Percentiles rank a stretch among this genome's conserved stretches.
These are phyloP conservation scores for Formica exsecta DNA, from an alignment of 1,140 invertebrate genomes.

Conservation along the genomic window DNA sequence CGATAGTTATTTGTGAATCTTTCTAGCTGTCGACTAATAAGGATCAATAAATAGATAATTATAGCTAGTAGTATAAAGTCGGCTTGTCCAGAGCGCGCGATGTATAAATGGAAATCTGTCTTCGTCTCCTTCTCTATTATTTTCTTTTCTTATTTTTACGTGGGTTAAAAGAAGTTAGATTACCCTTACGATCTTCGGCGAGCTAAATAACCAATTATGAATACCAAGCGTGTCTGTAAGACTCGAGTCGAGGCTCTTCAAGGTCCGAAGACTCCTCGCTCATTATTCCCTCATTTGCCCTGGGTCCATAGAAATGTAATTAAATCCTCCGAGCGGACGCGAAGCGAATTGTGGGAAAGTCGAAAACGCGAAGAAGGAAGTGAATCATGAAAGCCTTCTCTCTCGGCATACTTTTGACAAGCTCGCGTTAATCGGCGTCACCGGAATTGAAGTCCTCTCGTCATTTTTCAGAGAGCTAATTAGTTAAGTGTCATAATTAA, in stretches of 20 bases:
- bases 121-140: not conserved
- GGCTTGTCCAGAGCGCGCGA: not conserved
- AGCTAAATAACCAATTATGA: slow-evolving; percentile 84
- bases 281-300: slow-evolving; percentile 78
- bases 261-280: slow-evolving; percentile 46
- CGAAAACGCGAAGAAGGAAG: slow-evolving; percentile 9
- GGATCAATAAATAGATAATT: slow-evolving; percentile 3
- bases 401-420: slow-evolving; percentile 66
- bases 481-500: slow-evolving; percentile 67
- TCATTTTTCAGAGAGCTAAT: slow-evolving; percentile 70
- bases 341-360: slow-evolving; percentile 73
- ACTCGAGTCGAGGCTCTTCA: slow-evolving; percentile 43
- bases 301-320: slow-evolving; percentile 80
- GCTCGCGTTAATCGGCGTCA: slow-evolving; percentile 73
- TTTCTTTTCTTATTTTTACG: not conserved
- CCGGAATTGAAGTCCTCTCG: slow-evolving; percentile 55
- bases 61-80: not conserved
- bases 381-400: not conserved
- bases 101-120: slow-evolving; percentile 1
- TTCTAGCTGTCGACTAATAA: not conserved
- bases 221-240: slow-evolving; percentile 73
- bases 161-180: slow-evolving; percentile 70
- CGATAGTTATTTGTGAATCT: not conserved
- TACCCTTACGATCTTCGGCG: slow-evolving; percentile 67
- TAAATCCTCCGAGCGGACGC: slow-evolving; percentile 78